Evolutionary conservation across 2,113 vertebrate species (phyloP).

Genomic region (Menidia beryllina): DNA sequence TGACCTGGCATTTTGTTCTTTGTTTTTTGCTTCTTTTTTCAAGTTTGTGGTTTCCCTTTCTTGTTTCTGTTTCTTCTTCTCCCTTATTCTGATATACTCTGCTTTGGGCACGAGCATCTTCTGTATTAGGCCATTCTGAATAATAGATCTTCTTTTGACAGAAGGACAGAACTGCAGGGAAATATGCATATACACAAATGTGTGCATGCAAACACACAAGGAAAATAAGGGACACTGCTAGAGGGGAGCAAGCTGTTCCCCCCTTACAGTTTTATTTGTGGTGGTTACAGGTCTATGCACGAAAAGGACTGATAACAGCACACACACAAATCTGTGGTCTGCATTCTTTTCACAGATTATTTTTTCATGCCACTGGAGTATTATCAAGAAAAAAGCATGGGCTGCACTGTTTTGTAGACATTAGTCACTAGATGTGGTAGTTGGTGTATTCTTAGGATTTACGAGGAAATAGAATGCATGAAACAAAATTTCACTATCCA

Average conservation of each 20-base stretch:
- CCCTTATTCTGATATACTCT: conserved; percentile 13
- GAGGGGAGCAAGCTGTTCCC: conserved; percentile 74
- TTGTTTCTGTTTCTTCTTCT: not conserved
- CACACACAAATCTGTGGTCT: not conserved
- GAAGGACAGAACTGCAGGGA: conserved; percentile 73
- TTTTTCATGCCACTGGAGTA: not conserved
- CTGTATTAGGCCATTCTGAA: conserved; percentile 66
- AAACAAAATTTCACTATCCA: not conserved
- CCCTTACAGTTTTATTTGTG: conserved; percentile 33
- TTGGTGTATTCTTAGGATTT: not conserved
- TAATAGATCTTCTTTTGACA: conserved; percentile 72
- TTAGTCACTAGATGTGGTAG: not conserved
- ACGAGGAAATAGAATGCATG: not conserved
- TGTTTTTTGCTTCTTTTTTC: conserved; percentile 8
- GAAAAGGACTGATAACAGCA: conserved; percentile 11
- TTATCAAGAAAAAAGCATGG: not conserved
- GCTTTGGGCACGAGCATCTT: conserved; percentile 51
- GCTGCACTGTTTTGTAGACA: not conserved
- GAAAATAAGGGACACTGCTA: conserved; percentile 61
- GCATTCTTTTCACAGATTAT: not conserved
- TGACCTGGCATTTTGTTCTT: not conserved
- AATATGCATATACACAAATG: conserved; percentile 51
- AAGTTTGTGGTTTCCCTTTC: not conserved
- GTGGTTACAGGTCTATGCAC: conserved; percentile 48
- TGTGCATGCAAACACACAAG: conserved; percentile 47